Percentiles rank a stretch among this genome's conserved stretches.
Evolutionary conservation across 2,113 vertebrate species (phyloP).

Genomic region (Scytalopus superciliaris): DNA sequence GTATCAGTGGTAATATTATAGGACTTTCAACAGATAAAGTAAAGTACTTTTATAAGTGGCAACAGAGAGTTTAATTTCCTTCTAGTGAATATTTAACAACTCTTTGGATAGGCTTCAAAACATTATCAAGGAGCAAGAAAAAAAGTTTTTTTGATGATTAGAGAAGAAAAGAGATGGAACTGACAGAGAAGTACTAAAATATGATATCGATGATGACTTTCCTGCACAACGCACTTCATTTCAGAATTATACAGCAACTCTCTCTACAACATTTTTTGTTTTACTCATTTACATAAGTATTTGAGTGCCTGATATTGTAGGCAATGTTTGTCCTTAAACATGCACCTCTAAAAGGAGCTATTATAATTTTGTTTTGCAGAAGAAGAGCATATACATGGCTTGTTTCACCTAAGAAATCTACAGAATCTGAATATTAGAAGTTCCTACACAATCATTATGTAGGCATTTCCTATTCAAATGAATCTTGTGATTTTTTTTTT

Average conservation of each 20-base stretch:
- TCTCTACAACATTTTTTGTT: background rate
- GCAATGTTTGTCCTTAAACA: background rate
- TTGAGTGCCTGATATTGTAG: background rate
- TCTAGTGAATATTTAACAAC: background rate
- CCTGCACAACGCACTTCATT: accelerated
- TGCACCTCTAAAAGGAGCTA: background rate
- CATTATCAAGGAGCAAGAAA: background rate
- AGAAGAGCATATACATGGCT: background rate
- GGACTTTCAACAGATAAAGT: background rate
- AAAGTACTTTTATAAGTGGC: background rate
- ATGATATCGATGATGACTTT: background rate
- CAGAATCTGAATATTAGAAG: background rate
- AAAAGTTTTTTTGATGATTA: background rate
- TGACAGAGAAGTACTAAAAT: background rate
- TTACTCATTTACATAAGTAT: background rate
- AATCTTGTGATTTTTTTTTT: background rate
- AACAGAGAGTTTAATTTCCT: background rate
- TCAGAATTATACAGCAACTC: background rate
- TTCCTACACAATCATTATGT: background rate
- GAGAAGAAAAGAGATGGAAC: background rate
- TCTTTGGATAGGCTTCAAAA: background rate
- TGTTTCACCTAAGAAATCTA: background rate
- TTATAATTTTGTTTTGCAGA: background rate
- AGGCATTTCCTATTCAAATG: background rate
- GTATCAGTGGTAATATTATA: background rate